phyloP scores from a whole-genome alignment of 2,113 vertebrate genomes.

The Pan troglodytes region DNA sequence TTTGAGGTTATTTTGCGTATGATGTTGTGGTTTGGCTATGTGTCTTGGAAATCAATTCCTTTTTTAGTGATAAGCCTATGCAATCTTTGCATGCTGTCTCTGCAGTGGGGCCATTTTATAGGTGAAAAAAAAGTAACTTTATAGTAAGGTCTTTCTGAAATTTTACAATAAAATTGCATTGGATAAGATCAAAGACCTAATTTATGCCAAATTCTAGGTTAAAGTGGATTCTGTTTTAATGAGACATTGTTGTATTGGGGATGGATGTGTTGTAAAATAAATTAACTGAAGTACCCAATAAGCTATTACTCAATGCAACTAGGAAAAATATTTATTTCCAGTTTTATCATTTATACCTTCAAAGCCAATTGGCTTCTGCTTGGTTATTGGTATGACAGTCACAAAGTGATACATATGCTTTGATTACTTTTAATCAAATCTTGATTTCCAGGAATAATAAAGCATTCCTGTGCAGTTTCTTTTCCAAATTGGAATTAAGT shows the following conservation, averaged over 20 bases:
- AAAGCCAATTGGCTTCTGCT: background rate
- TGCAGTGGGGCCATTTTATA: background rate
- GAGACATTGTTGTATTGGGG: background rate
- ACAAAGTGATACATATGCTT: background rate
- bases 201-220: background rate
- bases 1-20: conserved; percentile 11
- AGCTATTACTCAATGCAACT: background rate
- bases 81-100: background rate
- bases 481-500: background rate
- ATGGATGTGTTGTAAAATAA: background rate
- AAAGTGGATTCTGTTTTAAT: background rate
- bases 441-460: background rate
- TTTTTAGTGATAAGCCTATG: background rate
- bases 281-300: background rate
- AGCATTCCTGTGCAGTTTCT: background rate
- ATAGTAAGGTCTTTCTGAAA: background rate
- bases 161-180: conserved; percentile 28
- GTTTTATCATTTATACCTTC: background rate
- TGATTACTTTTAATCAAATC: background rate
- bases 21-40: background rate
- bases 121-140: background rate
- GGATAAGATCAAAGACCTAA: background rate
- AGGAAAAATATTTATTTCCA: background rate
- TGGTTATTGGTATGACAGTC: background rate
- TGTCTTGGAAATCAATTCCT: background rate